Evolutionary conservation across 2,797 vertebrate genomes (phyloP), one percentile per base, ranked within the genome.

Genomic region (Menidia menidia): DNA sequence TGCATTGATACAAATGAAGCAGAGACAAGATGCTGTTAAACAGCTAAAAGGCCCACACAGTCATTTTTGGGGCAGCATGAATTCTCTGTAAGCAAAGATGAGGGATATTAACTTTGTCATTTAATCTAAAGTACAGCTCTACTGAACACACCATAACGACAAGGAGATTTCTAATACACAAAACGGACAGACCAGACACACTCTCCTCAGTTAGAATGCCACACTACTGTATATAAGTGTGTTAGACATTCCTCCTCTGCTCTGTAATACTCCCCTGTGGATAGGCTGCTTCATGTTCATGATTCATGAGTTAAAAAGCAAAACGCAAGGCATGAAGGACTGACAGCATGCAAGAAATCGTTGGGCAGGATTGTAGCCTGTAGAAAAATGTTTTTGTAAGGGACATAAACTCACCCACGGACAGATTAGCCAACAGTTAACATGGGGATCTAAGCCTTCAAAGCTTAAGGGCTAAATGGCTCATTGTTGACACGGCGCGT

Each of bases 91-190:
- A 45, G 43, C 55, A 8, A 72, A 64, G 64, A 59, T 12, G 6
- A 58, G 69, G 41, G 68, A 64, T 80, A 77, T 84, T 81, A 64
- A 64, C 61, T 59, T 80, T 88, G 86, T 72, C 77, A 75, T 62
- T 55, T 83, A 79, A 82, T 71, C 76, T 81, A 79, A 72, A 73
- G 70, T 60, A 51, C n/a, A 41, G 59, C 67, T 75, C 68, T 53
- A 61, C 59, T 32, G 55, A 54, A 69, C 70, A 43, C 68, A 71
- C 85, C 75, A 47, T 44, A 77, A 68, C 75, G 14, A 72, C 6
- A 2, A 25, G 15, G 60, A 66, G 35, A 48, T 81, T 56, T 82
- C 55, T 3, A n/a, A 54, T 42, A 63, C 19, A 32, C 52, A 50
- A 60, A 48, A 7, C 52, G 31, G 25, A 39, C 58, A 31, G 19